Percentiles rank a stretch among this genome's conserved stretches.
These are phyloP conservation scores for Trichechus manatus DNA, from an alignment of 2,113 vertebrate genomes.

Conservation along the genomic window DNA sequence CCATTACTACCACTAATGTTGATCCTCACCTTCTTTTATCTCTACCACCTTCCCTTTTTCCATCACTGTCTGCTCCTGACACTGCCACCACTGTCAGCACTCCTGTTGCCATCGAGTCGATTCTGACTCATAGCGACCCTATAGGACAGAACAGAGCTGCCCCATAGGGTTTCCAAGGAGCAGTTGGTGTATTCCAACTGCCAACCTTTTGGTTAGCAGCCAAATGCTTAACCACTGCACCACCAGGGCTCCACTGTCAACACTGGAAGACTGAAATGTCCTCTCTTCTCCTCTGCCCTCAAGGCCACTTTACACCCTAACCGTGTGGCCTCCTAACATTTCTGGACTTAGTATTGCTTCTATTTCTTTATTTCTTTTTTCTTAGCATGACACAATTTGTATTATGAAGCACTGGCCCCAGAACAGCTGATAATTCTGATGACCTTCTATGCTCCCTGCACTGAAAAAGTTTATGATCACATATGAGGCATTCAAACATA, in stretches of 20 bases:
- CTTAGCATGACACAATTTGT: background rate
- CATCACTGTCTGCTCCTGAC: background rate
- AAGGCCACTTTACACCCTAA: background rate
- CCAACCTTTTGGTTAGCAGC: too few species aligned
- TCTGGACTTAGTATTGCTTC: background rate
- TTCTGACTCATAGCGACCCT: too few species aligned
- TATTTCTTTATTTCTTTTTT: background rate
- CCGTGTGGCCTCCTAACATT: background rate
- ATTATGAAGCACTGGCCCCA: background rate
- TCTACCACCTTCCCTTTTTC: background rate
- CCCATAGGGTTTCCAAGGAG: too few species aligned
- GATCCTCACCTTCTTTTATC: background rate
- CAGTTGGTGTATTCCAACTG: too few species aligned
- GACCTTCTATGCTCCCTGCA: background rate
- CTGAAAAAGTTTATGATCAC: background rate
- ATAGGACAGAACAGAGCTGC: too few species aligned
- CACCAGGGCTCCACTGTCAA: too few species aligned
- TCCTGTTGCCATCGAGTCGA: too few species aligned
- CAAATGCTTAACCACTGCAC: too few species aligned
- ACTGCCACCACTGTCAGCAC: background rate
- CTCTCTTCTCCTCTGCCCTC: background rate
- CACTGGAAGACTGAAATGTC: accelerated
- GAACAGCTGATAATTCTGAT: background rate
- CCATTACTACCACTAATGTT: background rate
- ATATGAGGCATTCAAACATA: background rate